Base-by-base conservation (phyloP, 2,888 invertebrate genomes). In the Apamea crenata region DNA sequence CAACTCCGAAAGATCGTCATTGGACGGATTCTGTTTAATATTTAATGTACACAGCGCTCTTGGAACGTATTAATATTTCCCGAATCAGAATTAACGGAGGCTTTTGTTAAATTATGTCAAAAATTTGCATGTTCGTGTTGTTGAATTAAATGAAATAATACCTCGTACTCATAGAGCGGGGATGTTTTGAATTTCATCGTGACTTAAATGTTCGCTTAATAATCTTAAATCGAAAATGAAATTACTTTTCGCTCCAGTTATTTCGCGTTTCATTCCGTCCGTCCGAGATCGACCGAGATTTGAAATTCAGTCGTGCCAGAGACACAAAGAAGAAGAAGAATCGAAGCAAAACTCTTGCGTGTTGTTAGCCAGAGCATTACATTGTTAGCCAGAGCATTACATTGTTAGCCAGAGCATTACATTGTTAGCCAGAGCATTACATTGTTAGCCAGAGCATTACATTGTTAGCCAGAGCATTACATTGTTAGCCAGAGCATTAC, bases 51-150 rank as follows among this genome's bases (percentile, higher is more conserved):
- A 75, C 74, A 72, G 77, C 68, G 50, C 74, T 84, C 72, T 70
- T 67, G 65, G 47, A 74, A 67, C 63, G 68, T 77, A 86, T 81
- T 78, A 72, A 84, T 81, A 85, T 81, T 87, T 73, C 63, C 73
- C 56, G 56, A 85, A 68, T 79, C 73, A 40, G 73, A 79, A 80
- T 82, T 75, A 75, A 73, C 69, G 50, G 29, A 56, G 68, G 72
- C 72, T 85, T 87, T 77, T 73, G 69, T 81, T 56, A 66, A 69
- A 69, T 80, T 40, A 69, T 53, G 40, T 81, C 36, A 18, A 40
- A 81, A 78, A 86, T 88, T 85, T 79, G 50, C 81, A 85, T 88
- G 61, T 78, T 80, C 86, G 77, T 88, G 85, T 85, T 86, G 82
- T 56, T 74, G 81, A 80, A 86, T 87, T 70, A 81, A 80, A 79